These are phyloP conservation scores for Mastomys natalensis DNA, from an alignment of 2,113 vertebrate species.

Conservation along the genomic window DNA sequence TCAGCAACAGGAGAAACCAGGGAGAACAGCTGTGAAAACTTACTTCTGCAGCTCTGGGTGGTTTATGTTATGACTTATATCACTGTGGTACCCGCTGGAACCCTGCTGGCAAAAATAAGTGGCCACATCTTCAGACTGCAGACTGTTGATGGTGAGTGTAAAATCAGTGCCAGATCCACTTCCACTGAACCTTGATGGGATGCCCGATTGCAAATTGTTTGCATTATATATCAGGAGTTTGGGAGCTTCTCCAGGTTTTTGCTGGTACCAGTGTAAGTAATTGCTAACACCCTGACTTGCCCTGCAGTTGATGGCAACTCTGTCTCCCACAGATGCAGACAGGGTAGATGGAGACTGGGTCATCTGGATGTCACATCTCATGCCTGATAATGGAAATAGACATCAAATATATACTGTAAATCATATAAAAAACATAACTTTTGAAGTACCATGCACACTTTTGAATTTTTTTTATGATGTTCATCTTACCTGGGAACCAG, in stretches of 20 bases:
- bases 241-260: not conserved
- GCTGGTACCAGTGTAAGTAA: not conserved
- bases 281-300: not conserved
- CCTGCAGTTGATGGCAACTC: not conserved
- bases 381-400: not conserved
- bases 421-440: not conserved
- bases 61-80: not conserved
- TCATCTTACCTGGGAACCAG: not conserved
- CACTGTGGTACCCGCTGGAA: not conserved
- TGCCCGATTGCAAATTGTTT: not conserved
- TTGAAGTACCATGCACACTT: not conserved
- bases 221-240: not conserved
- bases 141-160: not conserved
- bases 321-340: not conserved
- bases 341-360: not conserved
- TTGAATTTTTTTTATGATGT: not conserved
- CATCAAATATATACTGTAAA: not conserved
- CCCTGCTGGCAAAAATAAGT: not conserved
- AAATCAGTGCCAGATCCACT: not conserved
- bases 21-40: not conserved
- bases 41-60: not conserved
- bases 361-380: not conserved
- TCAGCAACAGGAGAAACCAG: not conserved
- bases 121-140: not conserved
- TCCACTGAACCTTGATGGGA: not conserved